A percentile compares a stretch with the other conserved stretches of the same genome.
These are phyloP conservation scores for Oenanthe melanoleuca DNA, from an alignment of 2,113 vertebrate species.

Conservation along the genomic window DNA sequence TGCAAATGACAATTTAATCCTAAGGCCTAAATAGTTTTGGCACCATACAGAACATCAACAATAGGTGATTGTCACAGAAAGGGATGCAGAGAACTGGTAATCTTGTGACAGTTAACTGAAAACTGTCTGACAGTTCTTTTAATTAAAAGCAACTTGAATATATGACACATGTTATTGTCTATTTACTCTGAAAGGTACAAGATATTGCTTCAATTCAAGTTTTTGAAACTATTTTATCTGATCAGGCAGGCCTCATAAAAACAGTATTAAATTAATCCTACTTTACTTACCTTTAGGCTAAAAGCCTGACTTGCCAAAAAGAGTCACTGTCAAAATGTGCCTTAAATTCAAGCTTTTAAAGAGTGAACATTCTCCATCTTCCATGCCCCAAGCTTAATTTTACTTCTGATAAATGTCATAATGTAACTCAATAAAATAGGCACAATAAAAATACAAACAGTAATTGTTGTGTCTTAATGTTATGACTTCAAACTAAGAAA, in stretches of 20 bases:
- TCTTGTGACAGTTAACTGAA: background rate
- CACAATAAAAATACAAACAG: background rate
- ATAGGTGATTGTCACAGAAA: background rate
- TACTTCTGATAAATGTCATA: background rate
- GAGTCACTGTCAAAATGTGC: background rate
- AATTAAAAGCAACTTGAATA: background rate
- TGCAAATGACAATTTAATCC: background rate
- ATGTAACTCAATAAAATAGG: background rate
- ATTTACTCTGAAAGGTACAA: background rate
- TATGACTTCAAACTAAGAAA: background rate
- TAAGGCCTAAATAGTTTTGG: background rate
- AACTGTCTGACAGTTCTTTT: background rate
- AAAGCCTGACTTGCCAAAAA: constrained; percentile 1
- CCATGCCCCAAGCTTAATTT: background rate
- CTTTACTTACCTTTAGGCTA: background rate
- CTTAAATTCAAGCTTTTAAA: constrained; percentile 1
- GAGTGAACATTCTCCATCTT: background rate
- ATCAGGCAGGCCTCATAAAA: background rate
- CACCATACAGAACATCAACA: background rate
- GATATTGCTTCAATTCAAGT: background rate
- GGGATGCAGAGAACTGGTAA: background rate
- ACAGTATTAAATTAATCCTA: background rate
- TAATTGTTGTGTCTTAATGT: background rate
- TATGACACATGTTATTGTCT: background rate
- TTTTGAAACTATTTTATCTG: background rate